phyloP scores from a whole-genome alignment of 2,113 vertebrate genomes.

The Trichomycterus rosablanca region DNA sequence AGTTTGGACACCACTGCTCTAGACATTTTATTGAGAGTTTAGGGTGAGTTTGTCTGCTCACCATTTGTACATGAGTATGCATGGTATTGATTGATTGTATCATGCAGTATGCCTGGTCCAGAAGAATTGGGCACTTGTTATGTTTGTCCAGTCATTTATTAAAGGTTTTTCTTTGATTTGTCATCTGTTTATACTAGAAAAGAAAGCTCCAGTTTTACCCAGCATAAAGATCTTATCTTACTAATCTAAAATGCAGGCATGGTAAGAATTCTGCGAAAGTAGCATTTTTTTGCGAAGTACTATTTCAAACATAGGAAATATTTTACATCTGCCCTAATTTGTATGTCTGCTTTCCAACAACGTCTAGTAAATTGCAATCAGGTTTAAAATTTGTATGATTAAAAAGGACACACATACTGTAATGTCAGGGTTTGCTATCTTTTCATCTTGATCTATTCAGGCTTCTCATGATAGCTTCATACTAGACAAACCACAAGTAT shows the following conservation, averaged over 20 bases:
- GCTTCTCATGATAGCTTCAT: constrained; percentile 26
- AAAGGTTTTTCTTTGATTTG: too few species aligned
- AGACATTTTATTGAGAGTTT: too few species aligned
- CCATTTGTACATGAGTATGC: too few species aligned
- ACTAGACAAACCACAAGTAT: constrained; percentile 23
- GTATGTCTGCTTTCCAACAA: not conserved
- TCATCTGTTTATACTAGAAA: too few species aligned
- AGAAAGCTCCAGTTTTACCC: too few species aligned
- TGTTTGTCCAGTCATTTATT: too few species aligned
- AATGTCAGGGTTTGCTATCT: constrained; percentile 6
- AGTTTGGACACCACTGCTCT: too few species aligned
- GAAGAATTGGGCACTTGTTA: too few species aligned
- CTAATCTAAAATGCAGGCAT: not conserved
- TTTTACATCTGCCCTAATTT: not conserved
- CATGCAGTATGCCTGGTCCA: too few species aligned
- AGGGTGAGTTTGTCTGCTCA: too few species aligned
- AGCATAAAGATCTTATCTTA: too few species aligned
- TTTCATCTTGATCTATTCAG: constrained; percentile 21
- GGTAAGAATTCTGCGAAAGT: not conserved
- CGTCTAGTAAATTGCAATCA: constrained; percentile 7
- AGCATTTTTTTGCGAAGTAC: not conserved
- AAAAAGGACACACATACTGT: constrained; percentile 16
- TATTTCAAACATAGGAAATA: not conserved
- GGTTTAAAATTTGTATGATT: constrained; percentile 4
- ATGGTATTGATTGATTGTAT: too few species aligned